Evolutionary conservation across 2,113 vertebrate species (phyloP), one percentile per base, ranked within the genome.

Genomic region (Sturnus vulgaris): DNA sequence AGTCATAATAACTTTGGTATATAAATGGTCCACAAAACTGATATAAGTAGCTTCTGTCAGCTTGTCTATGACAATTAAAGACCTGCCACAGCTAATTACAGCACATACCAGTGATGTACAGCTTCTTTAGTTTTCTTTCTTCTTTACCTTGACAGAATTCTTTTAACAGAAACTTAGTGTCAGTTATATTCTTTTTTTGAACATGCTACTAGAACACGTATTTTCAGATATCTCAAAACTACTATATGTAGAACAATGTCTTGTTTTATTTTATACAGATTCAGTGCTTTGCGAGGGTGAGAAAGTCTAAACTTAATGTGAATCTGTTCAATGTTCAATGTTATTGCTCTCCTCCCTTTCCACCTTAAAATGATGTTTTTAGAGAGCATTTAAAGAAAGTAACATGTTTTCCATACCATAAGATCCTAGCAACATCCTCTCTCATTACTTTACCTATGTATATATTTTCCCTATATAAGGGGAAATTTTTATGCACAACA

Each of bases 21-120:
- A 86, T 96, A 97, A 97, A 96, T 96, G 95, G 77, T n/a, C 84
- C 75, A 95, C 86, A 91, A 94, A 96, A 96, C 81, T 96, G 76
- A 87, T 93, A 84, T 88, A 95, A 97, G 88, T 96, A 91, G 85
- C 65, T 94, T 94, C 86, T 97, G 94, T 97, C 94, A 96, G 89
- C 81, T 96, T 94, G 71, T 94, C 95, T 92, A 46, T 90, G 86
- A 82, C 68, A 91, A 83, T 96, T 97, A 95, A 94, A 96, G 92
- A 94, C 82, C 80, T 97, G 77, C 75, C 3, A 91, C 50, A 56
- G 82, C 69, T 92, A 97, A 97, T 96, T 93, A 84, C 73, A 96
- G 52, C 86, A 93, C 92, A 96, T 97, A 96, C 93, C 84, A 94
- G 79, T 97, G 94, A 95, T 68, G 71, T 98, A 96, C 92, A 95